Evolutionary conservation across 30 jellyfish, hydroid and myxozoan species (phyloP), one percentile per base, ranked within the genome.

Genomic region (Sanderia malayensis): DNA sequence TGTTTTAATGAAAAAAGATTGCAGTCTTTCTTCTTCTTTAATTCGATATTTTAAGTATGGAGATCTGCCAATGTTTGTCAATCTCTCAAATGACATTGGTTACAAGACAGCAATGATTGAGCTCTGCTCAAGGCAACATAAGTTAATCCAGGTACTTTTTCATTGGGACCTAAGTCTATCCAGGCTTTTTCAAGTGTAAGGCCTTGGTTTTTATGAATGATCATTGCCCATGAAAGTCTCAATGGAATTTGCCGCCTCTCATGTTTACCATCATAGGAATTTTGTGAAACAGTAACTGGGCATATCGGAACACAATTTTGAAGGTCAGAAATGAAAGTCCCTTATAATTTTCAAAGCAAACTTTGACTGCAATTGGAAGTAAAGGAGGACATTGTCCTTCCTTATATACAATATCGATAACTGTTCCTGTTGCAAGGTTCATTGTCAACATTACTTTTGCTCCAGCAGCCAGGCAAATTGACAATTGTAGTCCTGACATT

Each of bases 391-490:
- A 24, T 32, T 58, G 19, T 4, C 65, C 82, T 34, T 59, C 67
- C 41, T 55, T 20, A 60, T 73, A 52, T 1, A 73, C 58, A 10
- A 73, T 29, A 59, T 73, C 34, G 18, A 28, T 73, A 10, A 59
- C 75, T 13, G 9, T 17, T 8, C 86, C 86, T 44, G 27, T 73
- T 11, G n/a, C n/a, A n/a, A n/a, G n/a, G 85, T 76, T 60, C 34
- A 78, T 1, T 11, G 88, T 76, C 0, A 76, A 49, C 88, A 76
- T 76, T 0, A 76, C 88, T 55, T 0, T 73, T 2, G 82, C 65
- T 4, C 66, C 66, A 19, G n/a, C 72, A 73, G 68, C 65, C 27
- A 73, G 52, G 52, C 21, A 49, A 6, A 71, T 7, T 71, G 58
- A 10, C 58, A 10, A 44, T 44, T 44, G 58, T 44, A 44, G n/a